phyloP scores from a whole-genome alignment of 1,140 invertebrate genomes.

The Pseudomyrmex cubaensis region DNA sequence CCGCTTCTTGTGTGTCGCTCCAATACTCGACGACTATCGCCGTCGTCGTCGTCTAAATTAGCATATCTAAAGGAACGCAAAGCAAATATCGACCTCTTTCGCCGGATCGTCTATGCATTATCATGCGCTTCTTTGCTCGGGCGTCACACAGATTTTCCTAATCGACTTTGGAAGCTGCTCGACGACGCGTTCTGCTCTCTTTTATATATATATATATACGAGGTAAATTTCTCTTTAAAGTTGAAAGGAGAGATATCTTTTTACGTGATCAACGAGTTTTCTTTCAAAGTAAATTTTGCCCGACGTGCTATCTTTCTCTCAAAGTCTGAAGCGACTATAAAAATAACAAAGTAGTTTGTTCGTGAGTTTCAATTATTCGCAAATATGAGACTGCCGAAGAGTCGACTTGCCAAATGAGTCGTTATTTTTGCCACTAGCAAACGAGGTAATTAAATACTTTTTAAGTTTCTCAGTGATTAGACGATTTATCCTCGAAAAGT shows the following conservation, averaged over 20 bases:
- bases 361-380: no score
- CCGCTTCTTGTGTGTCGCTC: constrained; percentile 30
- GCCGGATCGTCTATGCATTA: constrained; percentile 20
- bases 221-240: background rate
- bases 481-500: background rate
- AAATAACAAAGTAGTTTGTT: background rate
- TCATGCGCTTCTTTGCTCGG: constrained; percentile 43
- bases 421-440: no score
- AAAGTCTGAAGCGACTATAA: background rate
- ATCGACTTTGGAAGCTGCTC: constrained; percentile 37
- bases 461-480: background rate
- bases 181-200: no score
- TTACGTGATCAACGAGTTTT: background rate
- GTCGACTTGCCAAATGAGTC: no score
- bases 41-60: constrained; percentile 23
- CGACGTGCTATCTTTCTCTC: background rate
- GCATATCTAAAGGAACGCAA: constrained; percentile 34
- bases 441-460: background rate
- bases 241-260: background rate
- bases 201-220: constrained; percentile 1
- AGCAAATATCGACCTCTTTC: constrained; percentile 64
- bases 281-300: background rate
- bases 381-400: no score
- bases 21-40: constrained; percentile 14
- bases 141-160: constrained; percentile 13